Percentiles rank a stretch among this genome's conserved stretches.
Conservation (phyloP, 1,140 invertebrate species). For the Euglossa dilemma region DNA sequence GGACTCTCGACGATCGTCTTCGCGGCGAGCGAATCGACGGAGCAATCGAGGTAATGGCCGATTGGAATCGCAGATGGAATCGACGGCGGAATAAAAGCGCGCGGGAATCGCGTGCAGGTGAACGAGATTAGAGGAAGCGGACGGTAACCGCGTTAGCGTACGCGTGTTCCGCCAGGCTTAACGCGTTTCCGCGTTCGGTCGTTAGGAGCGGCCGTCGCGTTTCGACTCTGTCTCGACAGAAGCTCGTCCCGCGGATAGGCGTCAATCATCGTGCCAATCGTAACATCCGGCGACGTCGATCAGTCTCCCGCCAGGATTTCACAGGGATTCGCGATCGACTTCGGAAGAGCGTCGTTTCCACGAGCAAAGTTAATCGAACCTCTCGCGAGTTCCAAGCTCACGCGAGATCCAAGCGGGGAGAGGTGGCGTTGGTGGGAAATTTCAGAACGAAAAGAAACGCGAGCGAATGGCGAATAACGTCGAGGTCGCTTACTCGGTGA, state of each 20-base stretch:
- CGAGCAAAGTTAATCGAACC: not conserved
- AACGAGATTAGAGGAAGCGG: constrained; percentile 19
- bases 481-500: constrained; percentile 22
- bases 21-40: not conserved
- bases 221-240: not conserved
- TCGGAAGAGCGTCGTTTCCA: not conserved
- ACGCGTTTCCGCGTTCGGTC: constrained; percentile 32
- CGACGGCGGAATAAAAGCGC: not conserved
- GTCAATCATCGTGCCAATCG: constrained; percentile 60
- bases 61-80: not conserved
- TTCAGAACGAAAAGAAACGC: no score
- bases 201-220: not conserved
- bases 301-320: constrained; percentile 29
- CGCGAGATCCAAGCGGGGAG: not conserved
- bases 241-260: constrained; percentile 36
- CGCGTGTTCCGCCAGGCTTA: no score
- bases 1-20: not conserved
- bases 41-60: not conserved
- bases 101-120: not conserved
- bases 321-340: not conserved
- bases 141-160: constrained; percentile 6
- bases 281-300: constrained; percentile 35
- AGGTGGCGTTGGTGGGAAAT: not conserved
- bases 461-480: not conserved
- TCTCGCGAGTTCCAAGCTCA: not conserved